Conservation (phyloP, 2,113 vertebrate species). For the Dasyprocta punctata region DNA sequence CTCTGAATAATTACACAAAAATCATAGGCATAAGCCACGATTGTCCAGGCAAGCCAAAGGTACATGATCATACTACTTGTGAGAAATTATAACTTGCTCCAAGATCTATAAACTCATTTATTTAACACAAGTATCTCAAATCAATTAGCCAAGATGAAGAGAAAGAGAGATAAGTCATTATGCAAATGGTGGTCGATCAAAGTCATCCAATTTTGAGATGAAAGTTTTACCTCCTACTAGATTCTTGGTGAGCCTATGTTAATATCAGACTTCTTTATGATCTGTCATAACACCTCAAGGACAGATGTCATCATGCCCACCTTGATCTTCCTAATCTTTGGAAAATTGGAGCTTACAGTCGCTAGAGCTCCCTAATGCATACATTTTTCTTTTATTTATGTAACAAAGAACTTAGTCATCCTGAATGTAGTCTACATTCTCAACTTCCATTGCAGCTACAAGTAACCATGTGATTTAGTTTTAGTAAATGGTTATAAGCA, state of each 20-base stretch:
- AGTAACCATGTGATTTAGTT: not conserved
- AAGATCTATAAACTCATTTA: not conserved
- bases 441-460: not conserved
- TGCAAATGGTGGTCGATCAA: not conserved
- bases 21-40: not conserved
- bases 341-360: not conserved
- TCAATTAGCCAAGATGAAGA: not conserved
- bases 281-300: no score
- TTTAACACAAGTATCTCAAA: not conserved
- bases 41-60: not conserved
- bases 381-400: not conserved
- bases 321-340: not conserved
- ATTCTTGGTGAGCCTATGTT: not conserved
- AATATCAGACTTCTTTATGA: not conserved
- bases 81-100: not conserved
- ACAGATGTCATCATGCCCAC: not conserved
- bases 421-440: not conserved
- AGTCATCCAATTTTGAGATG: not conserved
- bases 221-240: not conserved
- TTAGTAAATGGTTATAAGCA: not conserved
- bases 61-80: not conserved
- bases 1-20: not conserved
- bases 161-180: not conserved
- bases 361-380: not conserved
- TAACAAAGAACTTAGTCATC: not conserved